Conservation (phyloP, 2,797 vertebrate species). For the Cuculus canorus region DNA sequence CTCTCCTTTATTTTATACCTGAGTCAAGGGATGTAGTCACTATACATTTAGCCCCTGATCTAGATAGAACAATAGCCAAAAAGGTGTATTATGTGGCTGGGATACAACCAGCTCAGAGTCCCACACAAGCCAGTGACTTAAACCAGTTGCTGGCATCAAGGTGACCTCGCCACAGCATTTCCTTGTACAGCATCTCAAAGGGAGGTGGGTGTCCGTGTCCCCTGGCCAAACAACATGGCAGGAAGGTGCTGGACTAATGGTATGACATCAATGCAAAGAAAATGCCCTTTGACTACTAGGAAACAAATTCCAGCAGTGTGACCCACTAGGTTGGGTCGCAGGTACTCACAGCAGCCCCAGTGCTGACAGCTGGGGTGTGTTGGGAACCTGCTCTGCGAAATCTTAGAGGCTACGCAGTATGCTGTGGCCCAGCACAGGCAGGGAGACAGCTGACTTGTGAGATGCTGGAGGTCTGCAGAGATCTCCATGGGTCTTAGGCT, state of each 20-base stretch:
- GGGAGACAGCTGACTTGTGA: background rate
- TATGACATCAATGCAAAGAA: background rate
- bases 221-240: background rate
- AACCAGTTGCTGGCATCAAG: background rate
- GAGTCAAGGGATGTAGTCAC: background rate
- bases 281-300: background rate
- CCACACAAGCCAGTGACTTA: background rate
- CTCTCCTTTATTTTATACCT: background rate
- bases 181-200: background rate
- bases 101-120: background rate
- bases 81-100: background rate
- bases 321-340: background rate
- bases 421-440: background rate
- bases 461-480: background rate
- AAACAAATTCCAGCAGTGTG: background rate
- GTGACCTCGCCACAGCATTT: background rate
- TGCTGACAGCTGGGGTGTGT: background rate
- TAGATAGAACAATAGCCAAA: background rate
- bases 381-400: background rate
- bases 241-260: background rate
- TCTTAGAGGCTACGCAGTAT: background rate
- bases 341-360: background rate
- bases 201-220: fast-evolving
- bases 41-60: background rate
- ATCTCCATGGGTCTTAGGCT: background rate